Conservation (phyloP, 2,797 vertebrate genomes). For the Protosalanx chinensis region DNA sequence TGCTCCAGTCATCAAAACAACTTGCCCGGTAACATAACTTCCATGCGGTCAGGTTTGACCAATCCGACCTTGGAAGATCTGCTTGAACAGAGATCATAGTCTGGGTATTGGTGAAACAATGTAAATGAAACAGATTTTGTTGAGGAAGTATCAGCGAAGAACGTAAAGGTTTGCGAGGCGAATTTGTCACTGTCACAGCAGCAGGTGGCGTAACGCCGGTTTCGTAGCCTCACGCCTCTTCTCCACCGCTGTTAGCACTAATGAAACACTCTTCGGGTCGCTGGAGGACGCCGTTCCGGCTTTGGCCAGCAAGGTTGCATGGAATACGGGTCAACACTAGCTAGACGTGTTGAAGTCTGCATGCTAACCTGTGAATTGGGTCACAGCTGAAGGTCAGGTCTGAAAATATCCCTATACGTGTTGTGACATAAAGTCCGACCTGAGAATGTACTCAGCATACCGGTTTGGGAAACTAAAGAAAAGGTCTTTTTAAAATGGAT, state of each 20-base stretch:
- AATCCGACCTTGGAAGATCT: too few relatives aligned
- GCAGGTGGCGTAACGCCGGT: conserved; percentile 3
- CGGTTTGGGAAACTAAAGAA: background rate
- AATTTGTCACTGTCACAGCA: background rate
- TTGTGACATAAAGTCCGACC: background rate
- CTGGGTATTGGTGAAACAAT: too few relatives aligned
- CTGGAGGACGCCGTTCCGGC: conserved; percentile 15
- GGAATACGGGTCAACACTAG: conserved; percentile 28
- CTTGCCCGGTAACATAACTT: background rate
- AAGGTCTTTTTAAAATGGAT: too few relatives aligned
- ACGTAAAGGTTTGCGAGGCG: too few relatives aligned
- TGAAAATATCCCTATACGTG: conserved; percentile 6
- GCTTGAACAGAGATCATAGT: too few relatives aligned
- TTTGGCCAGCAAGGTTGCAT: conserved; percentile 12
- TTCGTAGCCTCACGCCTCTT: background rate
- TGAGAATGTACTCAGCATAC: too few relatives aligned
- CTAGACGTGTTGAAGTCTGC: conserved; percentile 22
- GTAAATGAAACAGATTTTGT: too few relatives aligned
- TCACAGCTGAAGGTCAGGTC: conserved; percentile 25
- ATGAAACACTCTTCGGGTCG: conserved; percentile 36
- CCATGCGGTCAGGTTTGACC: too few relatives aligned
- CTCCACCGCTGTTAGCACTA: conserved; percentile 30
- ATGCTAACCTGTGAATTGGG: conserved; percentile 18
- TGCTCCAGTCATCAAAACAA: background rate
- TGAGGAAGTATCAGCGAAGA: too few relatives aligned